Evolutionary conservation across 2,888 invertebrate genomes (phyloP), one percentile per base, ranked within the genome.

Genomic region (Crematogaster levior): DNA sequence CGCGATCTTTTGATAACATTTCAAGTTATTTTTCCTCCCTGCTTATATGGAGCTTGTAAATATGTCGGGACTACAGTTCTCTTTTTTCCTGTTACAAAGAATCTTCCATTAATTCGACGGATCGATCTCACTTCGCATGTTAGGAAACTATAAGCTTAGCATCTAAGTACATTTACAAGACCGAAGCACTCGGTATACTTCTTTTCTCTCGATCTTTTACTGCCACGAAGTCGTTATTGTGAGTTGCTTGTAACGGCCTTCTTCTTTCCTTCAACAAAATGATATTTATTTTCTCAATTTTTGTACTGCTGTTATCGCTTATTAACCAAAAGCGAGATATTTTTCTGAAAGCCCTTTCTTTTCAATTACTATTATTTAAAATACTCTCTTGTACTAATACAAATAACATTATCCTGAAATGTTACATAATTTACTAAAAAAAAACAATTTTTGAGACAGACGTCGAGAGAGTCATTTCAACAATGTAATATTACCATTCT

Each of bases 251-350:
- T 66, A 74, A 70, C 58, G 70, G 63, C 53, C 21, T 74, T 21
- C 63, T 53, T 81, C 27, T 48, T 51, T 74, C 24, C 30, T 37
- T 48, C 37, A 61, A 24, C 60, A 61, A 77, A 77, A 46, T 65
- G 82, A 80, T 81, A 84, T 83, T 81, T 56, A 81, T 81, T 83
- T 86, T 81, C 58, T 51, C 85, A 81, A 74, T 81, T 81, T 75
- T 46, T 34, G 7, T 30, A 30, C n/a, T 27, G 34, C 43, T 58
- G 56, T 70, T 79, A 79, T 46, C 70, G 43, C 18, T 51, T 43
- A 12, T 34, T 58, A 43, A 24, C 70, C 70, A 34, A 70, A 40
- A 66, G 30, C 27, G 24, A 53, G 56, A 30, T 12, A 56, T 56
- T 79, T 70, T 56, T 56, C 30, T 70, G 53, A 79, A 70, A 79